phyloP scores from a whole-genome alignment of 2,888 invertebrate species.

The Toxonevra muliebris region DNA sequence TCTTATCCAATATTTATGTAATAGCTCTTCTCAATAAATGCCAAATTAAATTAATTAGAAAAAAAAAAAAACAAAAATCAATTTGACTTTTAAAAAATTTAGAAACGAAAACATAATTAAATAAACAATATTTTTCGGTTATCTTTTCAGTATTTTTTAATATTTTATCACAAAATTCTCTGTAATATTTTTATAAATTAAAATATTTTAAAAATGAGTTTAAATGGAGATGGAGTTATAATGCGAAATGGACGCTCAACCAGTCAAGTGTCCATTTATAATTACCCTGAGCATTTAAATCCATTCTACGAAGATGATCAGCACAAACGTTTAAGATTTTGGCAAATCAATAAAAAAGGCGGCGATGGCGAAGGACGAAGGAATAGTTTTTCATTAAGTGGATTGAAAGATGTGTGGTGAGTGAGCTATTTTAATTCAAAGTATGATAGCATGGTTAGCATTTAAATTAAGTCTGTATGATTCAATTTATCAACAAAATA shows the following conservation, averaged over 20 bases:
- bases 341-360: constrained; percentile 65
- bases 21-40: too few relatives aligned
- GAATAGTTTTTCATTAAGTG: constrained; percentile 72
- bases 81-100: too few relatives aligned
- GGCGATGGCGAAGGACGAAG: constrained; percentile 46
- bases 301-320: constrained; percentile 77
- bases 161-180: too few relatives aligned
- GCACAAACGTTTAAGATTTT: constrained; percentile 72
- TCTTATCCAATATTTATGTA: too few relatives aligned
- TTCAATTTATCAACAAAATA: not conserved
- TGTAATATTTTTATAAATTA: too few relatives aligned
- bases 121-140: too few relatives aligned
- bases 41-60: too few relatives aligned
- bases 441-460: not conserved
- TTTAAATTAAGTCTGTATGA: too few relatives aligned
- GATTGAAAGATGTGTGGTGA: constrained; percentile 72
- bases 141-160: too few relatives aligned
- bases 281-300: constrained; percentile 81
- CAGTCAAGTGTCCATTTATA: constrained; percentile 69
- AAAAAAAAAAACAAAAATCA: too few relatives aligned
- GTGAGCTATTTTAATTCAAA: constrained; percentile 40
- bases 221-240: constrained; percentile 47
- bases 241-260: constrained; percentile 55
- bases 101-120: too few relatives aligned
- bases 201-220: constrained; percentile 41